Evolutionary conservation across 1,140 invertebrate genomes (phyloP), one percentile per base, ranked within the genome.

Genomic region (Argopecten irradians): DNA sequence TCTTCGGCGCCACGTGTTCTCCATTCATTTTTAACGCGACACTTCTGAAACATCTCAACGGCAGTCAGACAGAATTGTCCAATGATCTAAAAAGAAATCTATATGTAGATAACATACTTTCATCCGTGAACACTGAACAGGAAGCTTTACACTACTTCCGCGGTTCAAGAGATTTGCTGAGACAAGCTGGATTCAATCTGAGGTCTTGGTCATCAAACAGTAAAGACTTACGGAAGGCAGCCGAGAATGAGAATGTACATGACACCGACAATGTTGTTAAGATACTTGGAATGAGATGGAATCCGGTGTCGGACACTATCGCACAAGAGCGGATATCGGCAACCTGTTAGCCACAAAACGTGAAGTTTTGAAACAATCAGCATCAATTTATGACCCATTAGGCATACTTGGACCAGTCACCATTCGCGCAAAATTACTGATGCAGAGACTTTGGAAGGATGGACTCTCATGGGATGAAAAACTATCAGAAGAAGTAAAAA

Each of bases 11-110:
- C n/a, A 39, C 36, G 36, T 39, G 36, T 39, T 39, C 36, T 39
- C 36, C 36, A 33, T 88, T 85, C 35, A 43, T 88, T 85, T 46
- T 88, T 22, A 55, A 85, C 36, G 36, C 36, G 36, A 39, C 43
- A 43, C 39, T 88, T 35, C 2, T 82, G 34, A 88, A 84, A 82
- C 87, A 85, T 88, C 82, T 85, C 13, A 55, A 88, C 35, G 41
- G 85, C 71, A 82, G 34, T 28, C 13, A 43, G 33, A 35, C 32
- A 36, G 41, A 82, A 55, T 33, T 88, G n/a, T 7, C 34, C n/a
- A 46, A 88, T 19, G 16, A 32, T 36, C 22, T 36, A 5, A 2
- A n/a, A 22, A 36, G 35, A 34, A 39, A 82, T 22, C 14, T 85
- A 13, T 85, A 36, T 34, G 83, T 85, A 7, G 84, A 85, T 36